Conservation (phyloP, 1,140 invertebrate genomes). For the Teleopsis dalmanni region DNA sequence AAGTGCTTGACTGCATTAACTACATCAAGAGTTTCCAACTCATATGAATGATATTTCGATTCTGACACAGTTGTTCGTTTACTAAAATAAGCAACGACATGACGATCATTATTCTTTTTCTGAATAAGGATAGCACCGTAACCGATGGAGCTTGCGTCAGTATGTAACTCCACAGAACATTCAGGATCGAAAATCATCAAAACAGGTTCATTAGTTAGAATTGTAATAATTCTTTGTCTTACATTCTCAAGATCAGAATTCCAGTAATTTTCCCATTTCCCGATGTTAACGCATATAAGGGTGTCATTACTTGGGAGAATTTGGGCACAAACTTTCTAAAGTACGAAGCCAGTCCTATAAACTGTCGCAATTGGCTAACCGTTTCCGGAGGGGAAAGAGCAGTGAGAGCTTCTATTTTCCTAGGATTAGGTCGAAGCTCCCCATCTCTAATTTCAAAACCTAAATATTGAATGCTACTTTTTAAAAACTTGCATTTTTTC, state of each 20-base stretch:
- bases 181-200: constrained; percentile 11
- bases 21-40: constrained; percentile 29
- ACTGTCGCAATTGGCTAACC: constrained; percentile 23
- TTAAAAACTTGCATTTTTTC: constrained; percentile 27
- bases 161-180: constrained; percentile 13
- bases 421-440: constrained; percentile 24
- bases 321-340: constrained; percentile 21
- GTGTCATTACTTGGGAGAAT: constrained; percentile 20
- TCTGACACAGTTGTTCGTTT: constrained; percentile 21
- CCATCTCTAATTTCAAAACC: constrained; percentile 22
- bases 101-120: constrained; percentile 19
- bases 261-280: constrained; percentile 6
- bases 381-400: constrained; percentile 28
- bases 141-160: constrained; percentile 18
- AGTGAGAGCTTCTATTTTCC: constrained; percentile 33
- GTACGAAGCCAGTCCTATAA: constrained; percentile 24
- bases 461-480: constrained; percentile 25
- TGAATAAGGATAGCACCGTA: constrained; percentile 24
- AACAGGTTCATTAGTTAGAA: constrained; percentile 3
- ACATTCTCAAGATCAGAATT: not conserved
- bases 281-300: constrained; percentile 17
- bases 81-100: constrained; percentile 27
- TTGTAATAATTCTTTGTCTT: not conserved
- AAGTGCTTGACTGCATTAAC: constrained; percentile 25
- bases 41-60: constrained; percentile 26